These are phyloP conservation scores for Urophycis tenuis DNA, from an alignment of 2,797 vertebrate genomes.

Conservation along the genomic window DNA sequence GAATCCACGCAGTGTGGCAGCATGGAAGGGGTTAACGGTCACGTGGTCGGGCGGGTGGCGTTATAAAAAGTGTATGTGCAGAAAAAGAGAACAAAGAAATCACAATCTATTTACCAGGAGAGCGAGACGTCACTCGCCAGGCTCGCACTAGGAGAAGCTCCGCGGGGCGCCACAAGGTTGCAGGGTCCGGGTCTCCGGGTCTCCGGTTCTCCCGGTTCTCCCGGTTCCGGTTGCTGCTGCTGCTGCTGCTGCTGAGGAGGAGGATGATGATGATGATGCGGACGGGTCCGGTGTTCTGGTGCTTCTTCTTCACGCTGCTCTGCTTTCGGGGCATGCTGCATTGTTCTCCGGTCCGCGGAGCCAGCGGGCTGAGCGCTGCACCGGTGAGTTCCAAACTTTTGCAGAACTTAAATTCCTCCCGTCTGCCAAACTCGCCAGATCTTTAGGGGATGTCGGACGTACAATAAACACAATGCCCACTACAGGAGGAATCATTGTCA, in stretches of 20 bases:
- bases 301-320: constrained; percentile 53
- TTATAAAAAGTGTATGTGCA: constrained; percentile 4
- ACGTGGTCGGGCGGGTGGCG: background rate
- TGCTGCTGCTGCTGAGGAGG: constrained; percentile 27
- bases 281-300: constrained; percentile 36
- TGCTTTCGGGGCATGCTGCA: constrained; percentile 37
- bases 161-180: background rate
- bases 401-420: background rate
- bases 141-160: background rate
- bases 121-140: background rate
- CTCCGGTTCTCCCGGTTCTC: background rate
- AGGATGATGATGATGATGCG: constrained; percentile 51
- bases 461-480: too few relatives aligned
- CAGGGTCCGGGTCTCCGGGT: constrained; percentile 4
- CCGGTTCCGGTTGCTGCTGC: background rate
- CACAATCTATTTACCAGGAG: background rate
- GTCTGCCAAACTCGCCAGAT: background rate
- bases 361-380: constrained; percentile 34
- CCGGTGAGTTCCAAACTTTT: constrained; percentile 54
- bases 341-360: constrained; percentile 42
- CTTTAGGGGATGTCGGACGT: too few relatives aligned
- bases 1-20: background rate
- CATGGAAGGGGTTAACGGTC: background rate
- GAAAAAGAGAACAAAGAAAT: constrained; percentile 5
- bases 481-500: background rate